Conservation (phyloP, 2,888 invertebrate genomes). For the Platycnemis pennipes region DNA sequence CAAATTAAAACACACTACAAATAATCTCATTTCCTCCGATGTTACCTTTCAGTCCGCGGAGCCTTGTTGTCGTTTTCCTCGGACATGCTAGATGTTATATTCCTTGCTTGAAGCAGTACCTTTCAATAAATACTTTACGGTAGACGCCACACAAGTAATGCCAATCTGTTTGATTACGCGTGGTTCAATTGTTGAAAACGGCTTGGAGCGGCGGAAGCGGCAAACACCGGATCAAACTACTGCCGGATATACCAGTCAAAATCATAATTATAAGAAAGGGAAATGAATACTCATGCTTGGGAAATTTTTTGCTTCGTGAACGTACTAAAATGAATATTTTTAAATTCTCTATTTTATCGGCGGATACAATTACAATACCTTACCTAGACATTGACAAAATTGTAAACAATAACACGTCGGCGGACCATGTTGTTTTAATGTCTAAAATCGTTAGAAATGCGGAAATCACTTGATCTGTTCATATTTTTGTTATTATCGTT, state of each 20-base stretch:
- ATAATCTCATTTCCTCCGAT: not conserved
- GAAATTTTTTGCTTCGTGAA: not conserved
- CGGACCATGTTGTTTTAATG: too few relatives aligned
- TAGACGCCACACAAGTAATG: not conserved
- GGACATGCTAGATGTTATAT: not conserved
- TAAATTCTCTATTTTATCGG: not conserved
- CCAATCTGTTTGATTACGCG: constrained; percentile 61
- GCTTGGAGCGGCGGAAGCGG: constrained; percentile 26
- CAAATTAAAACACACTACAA: not conserved
- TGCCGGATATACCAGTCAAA: too few relatives aligned
- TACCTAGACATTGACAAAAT: not conserved
- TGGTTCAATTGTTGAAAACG: constrained; percentile 64
- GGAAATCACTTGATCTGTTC: too few relatives aligned
- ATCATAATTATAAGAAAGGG: not conserved
- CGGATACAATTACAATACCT: not conserved
- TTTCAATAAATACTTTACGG: not conserved
- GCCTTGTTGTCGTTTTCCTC: constrained; percentile 45
- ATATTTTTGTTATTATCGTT: too few relatives aligned
- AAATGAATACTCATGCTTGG: not conserved
- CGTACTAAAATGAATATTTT: not conserved
- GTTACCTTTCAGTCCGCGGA: constrained; percentile 21
- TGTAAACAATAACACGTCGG: too few relatives aligned
- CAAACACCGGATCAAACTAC: not conserved
- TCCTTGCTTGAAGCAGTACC: not conserved
- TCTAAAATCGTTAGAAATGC: too few relatives aligned